Conservation (phyloP, 2,888 invertebrate species). For the Lithophane leautieri region DNA sequence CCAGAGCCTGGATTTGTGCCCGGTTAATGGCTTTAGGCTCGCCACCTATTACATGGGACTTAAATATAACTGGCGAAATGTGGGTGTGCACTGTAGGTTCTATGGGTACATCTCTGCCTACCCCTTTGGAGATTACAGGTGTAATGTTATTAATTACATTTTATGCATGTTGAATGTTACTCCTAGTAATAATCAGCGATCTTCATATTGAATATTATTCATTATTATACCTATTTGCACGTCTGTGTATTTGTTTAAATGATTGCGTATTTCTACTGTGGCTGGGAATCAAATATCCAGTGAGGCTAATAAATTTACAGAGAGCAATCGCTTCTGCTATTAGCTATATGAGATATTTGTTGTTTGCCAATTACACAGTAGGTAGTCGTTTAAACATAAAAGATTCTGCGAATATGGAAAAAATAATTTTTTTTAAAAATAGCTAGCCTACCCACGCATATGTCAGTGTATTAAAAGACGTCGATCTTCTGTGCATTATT, state of each 20-base stretch:
- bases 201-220: not conserved
- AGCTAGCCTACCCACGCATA: not conserved
- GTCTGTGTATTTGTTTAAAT: constrained; percentile 51
- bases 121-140: no score
- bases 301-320: constrained; percentile 76
- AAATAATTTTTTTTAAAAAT: constrained; percentile 23
- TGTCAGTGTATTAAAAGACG: not conserved
- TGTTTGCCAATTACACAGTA: constrained; percentile 50
- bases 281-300: constrained; percentile 73
- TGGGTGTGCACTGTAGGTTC: no score
- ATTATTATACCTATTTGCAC: constrained; percentile 44
- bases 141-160: no score
- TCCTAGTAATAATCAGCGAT: not conserved
- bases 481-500: not conserved
- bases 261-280: constrained; percentile 51
- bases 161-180: not conserved
- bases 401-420: constrained; percentile 32
- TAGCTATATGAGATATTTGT: constrained; percentile 60
- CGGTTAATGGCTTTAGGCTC: no score
- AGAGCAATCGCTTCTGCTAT: constrained; percentile 79
- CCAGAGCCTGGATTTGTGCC: no score
- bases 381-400: constrained; percentile 35
- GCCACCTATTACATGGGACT: no score
- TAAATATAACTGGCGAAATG: no score
- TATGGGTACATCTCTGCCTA: no score